phyloP scores from a whole-genome alignment of 2,113 vertebrate genomes.

The Bambusicola thoracicus region DNA sequence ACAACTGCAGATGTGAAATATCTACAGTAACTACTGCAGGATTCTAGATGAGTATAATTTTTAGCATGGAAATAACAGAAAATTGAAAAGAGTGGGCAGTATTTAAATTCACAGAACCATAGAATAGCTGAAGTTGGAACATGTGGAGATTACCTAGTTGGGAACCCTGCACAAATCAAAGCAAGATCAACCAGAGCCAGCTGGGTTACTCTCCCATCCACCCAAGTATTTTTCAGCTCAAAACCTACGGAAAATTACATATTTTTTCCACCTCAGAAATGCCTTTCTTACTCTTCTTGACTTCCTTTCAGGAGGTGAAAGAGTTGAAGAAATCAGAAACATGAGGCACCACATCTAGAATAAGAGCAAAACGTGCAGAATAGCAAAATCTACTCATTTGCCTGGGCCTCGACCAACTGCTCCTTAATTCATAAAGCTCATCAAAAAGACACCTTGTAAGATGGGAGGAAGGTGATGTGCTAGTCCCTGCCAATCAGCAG shows the following conservation, averaged over 20 bases:
- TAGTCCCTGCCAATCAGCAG: background rate
- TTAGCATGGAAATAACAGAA: background rate
- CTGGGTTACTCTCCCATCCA: background rate
- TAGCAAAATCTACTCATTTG: background rate
- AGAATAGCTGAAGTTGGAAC: background rate
- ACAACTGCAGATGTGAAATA: background rate
- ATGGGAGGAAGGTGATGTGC: background rate
- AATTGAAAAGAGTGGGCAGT: background rate
- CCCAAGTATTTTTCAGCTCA: background rate
- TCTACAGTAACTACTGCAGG: background rate
- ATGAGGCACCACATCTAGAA: background rate
- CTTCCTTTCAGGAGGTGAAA: background rate
- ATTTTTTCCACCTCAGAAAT: background rate
- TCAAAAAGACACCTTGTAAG: background rate
- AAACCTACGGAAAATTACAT: background rate
- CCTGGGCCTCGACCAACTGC: background rate
- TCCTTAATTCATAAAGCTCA: background rate
- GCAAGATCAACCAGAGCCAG: background rate
- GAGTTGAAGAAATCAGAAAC: background rate
- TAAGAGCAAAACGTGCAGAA: background rate
- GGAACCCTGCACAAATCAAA: background rate
- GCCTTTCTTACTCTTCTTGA: background rate
- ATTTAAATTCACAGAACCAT: background rate
- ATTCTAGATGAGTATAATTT: background rate
- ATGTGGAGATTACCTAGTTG: background rate